Evolutionary conservation across 2,113 vertebrate genomes (phyloP).

Genomic region (Piaya cayana): DNA sequence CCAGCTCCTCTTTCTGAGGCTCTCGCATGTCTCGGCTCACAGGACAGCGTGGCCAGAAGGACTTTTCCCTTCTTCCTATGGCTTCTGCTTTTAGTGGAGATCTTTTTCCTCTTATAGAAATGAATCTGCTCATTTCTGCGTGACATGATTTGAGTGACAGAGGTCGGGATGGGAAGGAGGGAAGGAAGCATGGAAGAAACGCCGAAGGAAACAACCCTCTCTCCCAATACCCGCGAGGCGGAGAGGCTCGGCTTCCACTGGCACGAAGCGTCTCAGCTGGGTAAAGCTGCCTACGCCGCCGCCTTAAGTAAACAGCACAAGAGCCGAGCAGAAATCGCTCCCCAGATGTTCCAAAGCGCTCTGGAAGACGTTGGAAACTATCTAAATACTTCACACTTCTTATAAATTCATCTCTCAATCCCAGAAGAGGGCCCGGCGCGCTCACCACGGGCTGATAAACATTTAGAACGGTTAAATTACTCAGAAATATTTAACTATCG

Average conservation of each 20-base stretch:
- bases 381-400: conserved; percentile 50
- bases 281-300: conserved; percentile 13
- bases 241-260: neutral
- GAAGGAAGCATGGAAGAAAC: neutral
- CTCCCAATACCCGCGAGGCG: neutral
- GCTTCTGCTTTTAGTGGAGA: neutral
- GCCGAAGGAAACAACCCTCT: neutral
- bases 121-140: neutral
- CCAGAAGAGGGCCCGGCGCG: conserved; percentile 34
- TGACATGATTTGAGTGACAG: neutral
- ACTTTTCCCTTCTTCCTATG: neutral
- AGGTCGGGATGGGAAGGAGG: neutral
- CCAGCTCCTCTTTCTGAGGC: neutral
- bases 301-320: conserved; percentile 47
- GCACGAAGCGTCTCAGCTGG: neutral
- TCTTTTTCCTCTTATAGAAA: neutral
- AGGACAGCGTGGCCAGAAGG: neutral
- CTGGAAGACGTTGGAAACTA: conserved; percentile 55
- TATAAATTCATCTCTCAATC: conserved; percentile 61
- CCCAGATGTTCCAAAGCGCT: conserved; percentile 31
- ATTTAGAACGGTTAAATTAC: conserved; percentile 68
- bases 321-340: conserved; percentile 50
- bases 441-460: conserved; percentile 64
- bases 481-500: conserved; percentile 61
- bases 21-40: neutral